Percentiles rank a stretch among this genome's conserved stretches.
Evolutionary conservation across 2,888 invertebrate genomes (phyloP).

Genomic region (Acrobasis repandana): DNA sequence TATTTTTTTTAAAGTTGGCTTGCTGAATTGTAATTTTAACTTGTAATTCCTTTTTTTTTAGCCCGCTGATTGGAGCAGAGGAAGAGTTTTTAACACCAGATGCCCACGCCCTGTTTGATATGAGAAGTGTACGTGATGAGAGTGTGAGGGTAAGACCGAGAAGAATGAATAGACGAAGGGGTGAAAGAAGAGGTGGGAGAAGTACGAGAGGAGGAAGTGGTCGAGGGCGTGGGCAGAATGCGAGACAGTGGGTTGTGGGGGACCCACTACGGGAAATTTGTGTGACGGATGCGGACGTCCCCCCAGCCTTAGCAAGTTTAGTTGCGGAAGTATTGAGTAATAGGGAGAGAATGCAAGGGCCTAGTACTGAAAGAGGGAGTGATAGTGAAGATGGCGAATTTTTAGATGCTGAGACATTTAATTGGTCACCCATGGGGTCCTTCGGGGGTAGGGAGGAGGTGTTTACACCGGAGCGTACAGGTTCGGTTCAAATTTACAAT

Average conservation of each 20-base stretch:
- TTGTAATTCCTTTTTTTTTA: not conserved
- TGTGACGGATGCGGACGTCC: slow-evolving; percentile 22
- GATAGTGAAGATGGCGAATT: not conserved
- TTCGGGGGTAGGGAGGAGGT: no score
- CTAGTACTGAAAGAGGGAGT: slow-evolving; percentile 7
- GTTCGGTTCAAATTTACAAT: no score
- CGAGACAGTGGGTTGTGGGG: slow-evolving; percentile 22
- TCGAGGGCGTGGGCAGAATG: slow-evolving; percentile 6
- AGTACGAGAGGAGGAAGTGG: slow-evolving; percentile 21
- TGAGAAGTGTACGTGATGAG: not conserved
- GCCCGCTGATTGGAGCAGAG: not conserved
- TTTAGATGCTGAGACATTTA: not conserved
- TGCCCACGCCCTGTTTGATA: not conserved
- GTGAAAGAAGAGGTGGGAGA: slow-evolving; percentile 6
- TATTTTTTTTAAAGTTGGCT: not conserved
- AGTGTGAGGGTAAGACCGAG: not conserved
- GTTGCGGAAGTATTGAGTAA: slow-evolving; percentile 24
- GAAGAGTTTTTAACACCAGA: not conserved
- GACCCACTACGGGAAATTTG: slow-evolving; percentile 22
- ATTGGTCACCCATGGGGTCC: not conserved
- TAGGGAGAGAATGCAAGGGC: slow-evolving; percentile 22
- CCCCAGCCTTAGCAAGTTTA: slow-evolving; percentile 21
- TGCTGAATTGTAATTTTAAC: not conserved
- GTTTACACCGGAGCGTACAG: no score
- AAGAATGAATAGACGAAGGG: slow-evolving; percentile 20